Evolutionary conservation across 1,140 invertebrate genomes (phyloP).

Genomic region (Rhagoletis zephyria): DNA sequence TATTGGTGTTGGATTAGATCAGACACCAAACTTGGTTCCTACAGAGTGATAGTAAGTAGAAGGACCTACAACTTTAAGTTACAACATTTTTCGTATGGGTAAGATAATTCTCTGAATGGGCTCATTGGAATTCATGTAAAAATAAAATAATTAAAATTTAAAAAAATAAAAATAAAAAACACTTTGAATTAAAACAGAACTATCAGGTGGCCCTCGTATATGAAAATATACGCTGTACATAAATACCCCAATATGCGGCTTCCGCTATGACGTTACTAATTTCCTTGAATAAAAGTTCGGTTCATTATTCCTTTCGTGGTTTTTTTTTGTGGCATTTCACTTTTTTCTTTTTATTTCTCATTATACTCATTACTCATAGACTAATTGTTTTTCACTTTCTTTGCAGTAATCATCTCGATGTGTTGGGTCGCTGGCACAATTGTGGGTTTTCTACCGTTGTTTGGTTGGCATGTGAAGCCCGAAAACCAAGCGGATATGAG

Average conservation of each 20-base stretch:
- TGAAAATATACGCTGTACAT: too few species aligned
- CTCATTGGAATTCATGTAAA: too few species aligned
- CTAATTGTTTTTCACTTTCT: constrained; percentile 53
- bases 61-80: too few species aligned
- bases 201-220: too few species aligned
- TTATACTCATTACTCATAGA: background rate
- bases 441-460: constrained; percentile 86
- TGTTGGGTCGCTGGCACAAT: constrained; percentile 87
- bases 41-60: too few species aligned
- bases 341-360: background rate
- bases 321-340: background rate
- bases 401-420: constrained; percentile 86
- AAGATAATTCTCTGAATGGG: too few species aligned
- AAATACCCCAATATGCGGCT: background rate
- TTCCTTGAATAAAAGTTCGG: background rate
- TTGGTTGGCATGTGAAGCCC: constrained; percentile 86
- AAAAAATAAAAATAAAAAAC: too few species aligned
- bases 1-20: too few species aligned
- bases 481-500: constrained; percentile 74
- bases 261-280: background rate
- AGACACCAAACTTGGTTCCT: too few species aligned
- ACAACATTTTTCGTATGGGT: too few species aligned
- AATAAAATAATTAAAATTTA: too few species aligned
- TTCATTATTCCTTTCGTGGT: background rate
- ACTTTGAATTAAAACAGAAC: too few species aligned